Conservation (phyloP, 2,113 vertebrate species). For the Asarcornis scutulata region DNA sequence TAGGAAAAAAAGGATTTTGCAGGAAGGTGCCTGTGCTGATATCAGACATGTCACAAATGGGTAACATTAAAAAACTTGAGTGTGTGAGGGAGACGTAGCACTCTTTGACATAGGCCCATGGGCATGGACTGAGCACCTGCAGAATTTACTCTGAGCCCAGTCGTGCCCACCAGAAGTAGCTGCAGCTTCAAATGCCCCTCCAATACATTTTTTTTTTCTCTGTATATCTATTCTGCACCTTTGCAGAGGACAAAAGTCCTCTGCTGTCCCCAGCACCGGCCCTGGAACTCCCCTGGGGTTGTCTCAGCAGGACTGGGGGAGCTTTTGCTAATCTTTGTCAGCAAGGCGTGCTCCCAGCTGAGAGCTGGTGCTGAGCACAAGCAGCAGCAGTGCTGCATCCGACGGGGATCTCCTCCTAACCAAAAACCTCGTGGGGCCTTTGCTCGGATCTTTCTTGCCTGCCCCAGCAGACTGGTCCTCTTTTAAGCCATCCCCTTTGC, state of each 20-base stretch:
- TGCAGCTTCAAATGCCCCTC: background rate
- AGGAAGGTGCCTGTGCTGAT: background rate
- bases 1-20: background rate
- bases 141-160: background rate
- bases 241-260: background rate
- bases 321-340: background rate
- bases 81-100: background rate
- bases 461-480: accelerated
- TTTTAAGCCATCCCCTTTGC: background rate
- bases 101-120: background rate
- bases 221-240: background rate
- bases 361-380: background rate
- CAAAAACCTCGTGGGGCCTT: background rate
- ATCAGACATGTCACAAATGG: accelerated
- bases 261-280: background rate
- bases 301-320: background rate
- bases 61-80: background rate
- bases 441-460: background rate
- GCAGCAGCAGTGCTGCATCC: background rate
- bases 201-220: background rate
- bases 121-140: background rate
- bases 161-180: background rate
- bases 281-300: background rate
- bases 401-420: background rate
- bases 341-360: background rate